A percentile compares a stretch with the other conserved stretches of the same genome.
Evolutionary conservation across 2,888 invertebrate species (phyloP).

Genomic region (Octodonta nipae): DNA sequence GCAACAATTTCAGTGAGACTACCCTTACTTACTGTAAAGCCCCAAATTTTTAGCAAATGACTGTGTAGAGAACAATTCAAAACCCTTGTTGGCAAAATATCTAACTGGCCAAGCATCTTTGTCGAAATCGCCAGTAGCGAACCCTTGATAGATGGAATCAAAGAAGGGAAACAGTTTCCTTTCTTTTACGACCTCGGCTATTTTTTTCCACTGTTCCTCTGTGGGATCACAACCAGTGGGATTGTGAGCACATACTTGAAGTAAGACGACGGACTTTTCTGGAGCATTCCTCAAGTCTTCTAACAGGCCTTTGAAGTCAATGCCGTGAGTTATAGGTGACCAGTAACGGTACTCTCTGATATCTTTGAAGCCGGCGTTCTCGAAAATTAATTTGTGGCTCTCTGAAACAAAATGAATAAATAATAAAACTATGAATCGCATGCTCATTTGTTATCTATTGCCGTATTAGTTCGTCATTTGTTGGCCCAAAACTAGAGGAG

Average conservation of each 20-base stretch:
- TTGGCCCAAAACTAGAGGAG: too few species aligned
- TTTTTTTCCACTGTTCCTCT: constrained; percentile 77
- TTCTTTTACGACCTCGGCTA: constrained; percentile 71
- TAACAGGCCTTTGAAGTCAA: constrained; percentile 65
- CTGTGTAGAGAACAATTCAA: constrained; percentile 87
- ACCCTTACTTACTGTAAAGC: constrained; percentile 83
- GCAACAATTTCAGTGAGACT: too few species aligned
- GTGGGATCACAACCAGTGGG: constrained; percentile 95
- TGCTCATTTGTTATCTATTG: too few species aligned
- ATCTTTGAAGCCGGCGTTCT: constrained; percentile 41
- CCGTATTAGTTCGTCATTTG: too few species aligned
- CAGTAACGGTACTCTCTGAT: constrained; percentile 8
- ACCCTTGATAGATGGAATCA: constrained; percentile 89
- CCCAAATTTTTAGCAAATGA: constrained; percentile 99
- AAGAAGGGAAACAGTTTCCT: constrained; percentile 80
- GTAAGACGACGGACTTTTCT: constrained; percentile 69
- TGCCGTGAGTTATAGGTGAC: constrained; percentile 18
- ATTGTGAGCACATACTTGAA: constrained; percentile 96
- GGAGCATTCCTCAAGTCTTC: constrained; percentile 68
- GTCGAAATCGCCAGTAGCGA: constrained; percentile 87
- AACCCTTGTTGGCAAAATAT: constrained; percentile 71
- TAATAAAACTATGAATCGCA: not conserved
- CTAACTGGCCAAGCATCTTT: constrained; percentile 83
- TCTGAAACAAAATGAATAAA: constrained; percentile 32
- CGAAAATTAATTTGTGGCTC: constrained; percentile 84